A percentile compares a stretch with the other conserved stretches of the same genome.
Evolutionary conservation across 2,797 vertebrate species (phyloP).

Genomic region (Paratrypauchen microcephalus): DNA sequence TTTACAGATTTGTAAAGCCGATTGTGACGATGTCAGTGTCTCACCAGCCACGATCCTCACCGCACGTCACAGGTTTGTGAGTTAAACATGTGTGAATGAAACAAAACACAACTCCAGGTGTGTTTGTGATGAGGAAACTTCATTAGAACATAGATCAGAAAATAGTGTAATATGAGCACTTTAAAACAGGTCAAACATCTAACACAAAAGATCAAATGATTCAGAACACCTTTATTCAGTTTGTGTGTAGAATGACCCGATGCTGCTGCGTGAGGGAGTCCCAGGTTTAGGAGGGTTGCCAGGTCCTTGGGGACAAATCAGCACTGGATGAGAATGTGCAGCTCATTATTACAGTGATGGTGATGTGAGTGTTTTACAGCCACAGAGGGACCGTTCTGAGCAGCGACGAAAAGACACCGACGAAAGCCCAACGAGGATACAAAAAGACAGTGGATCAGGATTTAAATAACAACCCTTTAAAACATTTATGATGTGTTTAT

Average conservation of each 20-base stretch:
- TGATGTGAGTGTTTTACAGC: neutral
- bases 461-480: neutral
- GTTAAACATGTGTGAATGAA: too few relatives aligned
- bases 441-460: neutral
- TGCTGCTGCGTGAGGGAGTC: neutral
- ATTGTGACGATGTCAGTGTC: too few relatives aligned
- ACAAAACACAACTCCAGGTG: too few relatives aligned
- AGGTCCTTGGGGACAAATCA: conserved; percentile 7
- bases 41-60: too few relatives aligned
- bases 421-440: neutral
- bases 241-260: neutral
- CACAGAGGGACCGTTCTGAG: neutral
- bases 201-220: too few relatives aligned
- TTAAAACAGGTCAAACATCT: too few relatives aligned
- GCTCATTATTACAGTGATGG: conserved; percentile 4
- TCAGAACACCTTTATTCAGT: neutral
- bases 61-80: too few relatives aligned
- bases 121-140: too few relatives aligned
- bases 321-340: neutral
- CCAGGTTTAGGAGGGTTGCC: conserved; percentile 2
- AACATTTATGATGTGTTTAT: neutral
- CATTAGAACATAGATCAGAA: too few relatives aligned
- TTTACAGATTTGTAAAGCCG: too few relatives aligned
- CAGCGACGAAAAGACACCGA: neutral
- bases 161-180: too few relatives aligned